phyloP scores from a whole-genome alignment of 2,113 vertebrate genomes.

The Oreochromis spilurus region DNA sequence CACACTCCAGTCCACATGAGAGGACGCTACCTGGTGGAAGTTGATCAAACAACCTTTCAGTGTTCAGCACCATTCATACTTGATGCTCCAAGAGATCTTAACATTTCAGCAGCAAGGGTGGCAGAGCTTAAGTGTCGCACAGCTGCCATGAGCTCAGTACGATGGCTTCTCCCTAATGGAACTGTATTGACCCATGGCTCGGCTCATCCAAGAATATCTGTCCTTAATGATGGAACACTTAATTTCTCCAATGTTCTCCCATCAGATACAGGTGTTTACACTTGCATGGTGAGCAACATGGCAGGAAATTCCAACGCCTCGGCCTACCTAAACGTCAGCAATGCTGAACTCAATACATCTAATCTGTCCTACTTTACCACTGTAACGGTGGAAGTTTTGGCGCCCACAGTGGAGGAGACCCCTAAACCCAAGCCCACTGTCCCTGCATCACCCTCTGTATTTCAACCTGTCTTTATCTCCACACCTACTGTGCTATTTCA shows the following conservation, averaged over 20 bases:
- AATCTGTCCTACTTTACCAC: slow-evolving; percentile 98
- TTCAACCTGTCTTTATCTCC: slow-evolving; percentile 94
- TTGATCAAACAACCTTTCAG: slow-evolving; percentile 91
- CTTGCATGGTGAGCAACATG: slow-evolving; percentile 98
- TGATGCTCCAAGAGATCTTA: slow-evolving; percentile 90
- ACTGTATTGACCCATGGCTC: slow-evolving; percentile 93
- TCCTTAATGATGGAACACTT: slow-evolving; percentile 92
- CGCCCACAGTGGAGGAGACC: slow-evolving; percentile 83
- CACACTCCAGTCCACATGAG: slow-evolving; percentile 87
- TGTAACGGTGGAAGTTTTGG: slow-evolving; percentile 90
- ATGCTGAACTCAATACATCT: slow-evolving; percentile 95
- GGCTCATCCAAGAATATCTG: slow-evolving; percentile 84
- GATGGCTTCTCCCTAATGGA: slow-evolving; percentile 93
- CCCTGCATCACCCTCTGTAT: slow-evolving; percentile 88
- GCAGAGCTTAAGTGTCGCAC: slow-evolving; percentile 93
- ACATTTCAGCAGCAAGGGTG: slow-evolving; percentile 92
- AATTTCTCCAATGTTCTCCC: slow-evolving; percentile 92
- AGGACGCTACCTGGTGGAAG: slow-evolving; percentile 90
- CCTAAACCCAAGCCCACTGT: slow-evolving; percentile 86
- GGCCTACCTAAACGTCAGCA: slow-evolving; percentile 94
- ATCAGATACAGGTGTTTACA: slow-evolving; percentile 89
- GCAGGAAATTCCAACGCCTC: slow-evolving; percentile 96
- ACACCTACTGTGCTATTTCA: slow-evolving; percentile 91
- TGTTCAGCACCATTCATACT: slow-evolving; percentile 95
- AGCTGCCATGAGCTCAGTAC: slow-evolving; percentile 90